phyloP scores from a whole-genome alignment of 2,797 vertebrate species.

The Stomatorhinus walkeri region DNA sequence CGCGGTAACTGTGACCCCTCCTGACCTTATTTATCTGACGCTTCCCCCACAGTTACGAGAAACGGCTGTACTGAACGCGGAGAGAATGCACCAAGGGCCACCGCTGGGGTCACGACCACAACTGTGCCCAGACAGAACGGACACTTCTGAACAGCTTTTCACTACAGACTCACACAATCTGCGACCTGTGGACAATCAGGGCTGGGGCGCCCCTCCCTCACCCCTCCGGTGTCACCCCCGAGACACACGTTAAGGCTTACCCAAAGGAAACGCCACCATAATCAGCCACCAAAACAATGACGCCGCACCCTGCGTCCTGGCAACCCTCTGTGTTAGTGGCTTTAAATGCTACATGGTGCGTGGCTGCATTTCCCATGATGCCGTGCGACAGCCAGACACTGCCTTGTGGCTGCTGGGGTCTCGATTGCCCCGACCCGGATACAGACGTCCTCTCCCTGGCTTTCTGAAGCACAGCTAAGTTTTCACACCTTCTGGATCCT shows the following conservation, averaged over 20 bases:
- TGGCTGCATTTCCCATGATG: background rate
- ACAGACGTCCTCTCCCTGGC: background rate
- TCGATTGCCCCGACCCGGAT: background rate
- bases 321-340: background rate
- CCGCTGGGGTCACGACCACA: conserved; percentile 49
- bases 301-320: background rate
- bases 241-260: background rate
- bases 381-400: background rate
- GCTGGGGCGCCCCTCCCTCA: background rate
- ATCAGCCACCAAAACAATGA: background rate
- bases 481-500: background rate
- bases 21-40: background rate
- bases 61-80: conserved; percentile 79
- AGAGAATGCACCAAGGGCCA: conserved; percentile 49
- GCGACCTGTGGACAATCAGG: background rate
- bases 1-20: background rate
- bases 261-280: conserved; percentile 41
- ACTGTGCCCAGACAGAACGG: conserved; percentile 51
- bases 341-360: background rate
- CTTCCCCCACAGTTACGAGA: conserved; percentile 71
- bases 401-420: background rate
- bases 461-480: background rate
- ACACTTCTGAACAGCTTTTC: conserved; percentile 38
- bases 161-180: background rate
- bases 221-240: background rate